Conservation (phyloP, 2,888 invertebrate species). For the Hipparchia semele region DNA sequence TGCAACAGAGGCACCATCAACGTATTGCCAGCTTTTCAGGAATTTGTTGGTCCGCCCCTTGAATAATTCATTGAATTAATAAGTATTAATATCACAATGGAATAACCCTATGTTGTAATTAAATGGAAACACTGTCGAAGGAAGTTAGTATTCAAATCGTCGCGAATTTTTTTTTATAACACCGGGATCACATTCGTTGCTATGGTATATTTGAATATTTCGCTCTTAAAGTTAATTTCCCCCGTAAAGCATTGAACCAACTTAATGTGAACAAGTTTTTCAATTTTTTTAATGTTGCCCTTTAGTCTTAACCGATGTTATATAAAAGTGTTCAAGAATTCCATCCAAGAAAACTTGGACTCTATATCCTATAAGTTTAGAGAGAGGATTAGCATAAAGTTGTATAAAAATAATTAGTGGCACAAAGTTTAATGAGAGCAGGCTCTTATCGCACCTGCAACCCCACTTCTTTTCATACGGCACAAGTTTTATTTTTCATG, state of each 20-base stretch:
- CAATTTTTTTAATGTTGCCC: background rate
- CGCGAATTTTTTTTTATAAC: too few relatives aligned
- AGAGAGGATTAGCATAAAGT: slow-evolving; percentile 25
- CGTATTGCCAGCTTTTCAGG: too few relatives aligned
- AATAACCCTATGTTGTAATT: too few relatives aligned
- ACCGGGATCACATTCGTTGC: too few relatives aligned
- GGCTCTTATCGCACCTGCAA: slow-evolving; percentile 18
- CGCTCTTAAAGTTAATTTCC: background rate
- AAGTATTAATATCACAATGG: too few relatives aligned
- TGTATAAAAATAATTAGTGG: slow-evolving; percentile 24
- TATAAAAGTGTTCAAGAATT: slow-evolving; percentile 8
- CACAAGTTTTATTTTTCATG: slow-evolving; percentile 1
- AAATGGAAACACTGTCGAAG: too few relatives aligned
- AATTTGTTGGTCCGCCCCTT: too few relatives aligned
- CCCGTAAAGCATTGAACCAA: background rate
- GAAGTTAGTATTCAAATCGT: too few relatives aligned
- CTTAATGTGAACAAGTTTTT: background rate
- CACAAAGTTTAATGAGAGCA: slow-evolving; percentile 21
- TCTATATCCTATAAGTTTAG: slow-evolving; percentile 14
- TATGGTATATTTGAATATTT: too few relatives aligned
- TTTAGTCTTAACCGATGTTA: slow-evolving; percentile 3
- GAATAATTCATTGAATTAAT: too few relatives aligned
- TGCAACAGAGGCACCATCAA: too few relatives aligned
- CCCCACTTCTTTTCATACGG: slow-evolving; percentile 18
- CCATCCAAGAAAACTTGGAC: slow-evolving; percentile 23